Percentiles rank a stretch among this genome's conserved stretches.
These are phyloP conservation scores for Sialis fuliginosa DNA, from an alignment of 2,888 invertebrate species.

Conservation along the genomic window DNA sequence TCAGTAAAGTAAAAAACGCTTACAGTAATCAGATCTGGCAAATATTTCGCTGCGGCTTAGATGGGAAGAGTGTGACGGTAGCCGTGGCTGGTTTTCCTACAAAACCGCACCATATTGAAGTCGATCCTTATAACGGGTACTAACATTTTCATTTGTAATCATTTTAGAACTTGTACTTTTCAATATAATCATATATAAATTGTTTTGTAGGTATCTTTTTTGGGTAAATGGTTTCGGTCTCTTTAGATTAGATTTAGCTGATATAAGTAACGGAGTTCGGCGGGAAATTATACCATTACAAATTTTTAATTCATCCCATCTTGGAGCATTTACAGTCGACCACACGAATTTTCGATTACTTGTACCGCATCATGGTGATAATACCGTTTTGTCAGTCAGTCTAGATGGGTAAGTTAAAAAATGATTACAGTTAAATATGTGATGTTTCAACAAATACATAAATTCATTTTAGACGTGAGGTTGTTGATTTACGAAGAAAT, in stretches of 20 bases:
- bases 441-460: neutral
- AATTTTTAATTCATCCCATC: constrained; percentile 43
- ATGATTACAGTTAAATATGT: neutral
- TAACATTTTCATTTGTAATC: constrained; percentile 10
- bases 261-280: constrained; percentile 55
- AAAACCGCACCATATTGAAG: constrained; percentile 64
- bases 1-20: constrained; percentile 48
- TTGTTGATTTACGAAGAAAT: constrained; percentile 51
- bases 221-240: constrained; percentile 55
- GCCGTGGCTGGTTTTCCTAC: constrained; percentile 51
- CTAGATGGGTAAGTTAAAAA: constrained; percentile 50
- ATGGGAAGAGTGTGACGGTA: constrained; percentile 50
- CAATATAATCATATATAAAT: too few relatives aligned
- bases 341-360: constrained; percentile 64
- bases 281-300: constrained; percentile 47
- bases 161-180: too few relatives aligned
- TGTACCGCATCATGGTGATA: constrained; percentile 52
- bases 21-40: constrained; percentile 39
- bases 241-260: constrained; percentile 58
- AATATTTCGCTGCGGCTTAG: constrained; percentile 57
- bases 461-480: constrained; percentile 35
- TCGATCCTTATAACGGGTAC: constrained; percentile 84
- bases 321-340: constrained; percentile 73
- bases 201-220: constrained; percentile 68
- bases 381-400: constrained; percentile 65